These are phyloP conservation scores for Omphaloscelis lunosa DNA, from an alignment of 2,888 invertebrate genomes.

Conservation along the genomic window DNA sequence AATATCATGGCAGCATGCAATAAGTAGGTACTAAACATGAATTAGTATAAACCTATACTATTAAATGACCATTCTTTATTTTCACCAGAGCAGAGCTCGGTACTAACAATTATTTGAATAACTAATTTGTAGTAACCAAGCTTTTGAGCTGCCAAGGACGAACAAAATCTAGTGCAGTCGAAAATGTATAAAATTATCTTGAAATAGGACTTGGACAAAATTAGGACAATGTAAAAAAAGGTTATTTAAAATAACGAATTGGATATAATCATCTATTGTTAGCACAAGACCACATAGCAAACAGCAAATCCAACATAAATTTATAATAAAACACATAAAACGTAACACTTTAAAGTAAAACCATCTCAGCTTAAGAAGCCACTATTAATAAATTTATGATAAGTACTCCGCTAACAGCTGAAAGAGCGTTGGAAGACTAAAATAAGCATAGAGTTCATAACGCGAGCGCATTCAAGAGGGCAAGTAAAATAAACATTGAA, in stretches of 20 bases:
- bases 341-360: conserved; percentile 24
- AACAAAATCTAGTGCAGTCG: neutral
- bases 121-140: neutral
- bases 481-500: conserved; percentile 59
- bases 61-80: too few relatives aligned
- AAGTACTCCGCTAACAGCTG: conserved; percentile 61
- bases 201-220: neutral
- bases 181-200: neutral
- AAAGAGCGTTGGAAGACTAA: conserved; percentile 41
- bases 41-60: too few relatives aligned
- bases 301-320: neutral
- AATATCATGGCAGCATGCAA: too few relatives aligned
- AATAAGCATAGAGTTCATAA: conserved; percentile 54
- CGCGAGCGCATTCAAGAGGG: conserved; percentile 35
- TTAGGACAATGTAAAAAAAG: too few relatives aligned
- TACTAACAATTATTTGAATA: neutral
- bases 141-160: neutral
- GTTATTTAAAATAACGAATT: neutral
- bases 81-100: too few relatives aligned
- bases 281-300: conserved; percentile 7
- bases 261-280: neutral
- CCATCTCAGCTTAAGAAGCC: conserved; percentile 7
- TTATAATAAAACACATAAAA: conserved; percentile 22
- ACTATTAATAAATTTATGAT: conserved; percentile 65
- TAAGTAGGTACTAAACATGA: too few relatives aligned